A percentile compares a stretch with the other conserved stretches of the same genome.
phyloP scores from a whole-genome alignment of 2,113 vertebrate genomes.

The Dipodomys stephensi region DNA sequence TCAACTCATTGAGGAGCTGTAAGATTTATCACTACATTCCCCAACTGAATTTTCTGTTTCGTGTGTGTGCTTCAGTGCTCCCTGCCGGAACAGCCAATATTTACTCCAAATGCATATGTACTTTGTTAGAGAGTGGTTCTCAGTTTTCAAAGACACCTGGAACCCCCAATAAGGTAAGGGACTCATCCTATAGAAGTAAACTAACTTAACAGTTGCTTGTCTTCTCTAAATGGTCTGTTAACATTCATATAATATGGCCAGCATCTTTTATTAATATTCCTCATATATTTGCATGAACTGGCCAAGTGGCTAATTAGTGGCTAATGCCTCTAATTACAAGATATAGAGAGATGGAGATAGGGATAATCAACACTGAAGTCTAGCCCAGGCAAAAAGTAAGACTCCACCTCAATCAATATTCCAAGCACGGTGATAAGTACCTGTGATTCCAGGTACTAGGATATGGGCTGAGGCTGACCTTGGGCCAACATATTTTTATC shows the following conservation, averaged over 20 bases:
- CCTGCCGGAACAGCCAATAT: neutral
- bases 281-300: neutral
- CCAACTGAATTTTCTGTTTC: slow-evolving; percentile 8
- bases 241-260: neutral
- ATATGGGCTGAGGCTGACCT: too few relatives aligned
- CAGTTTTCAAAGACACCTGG: neutral
- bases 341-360: too few relatives aligned
- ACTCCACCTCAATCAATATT: too few relatives aligned
- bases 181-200: neutral
- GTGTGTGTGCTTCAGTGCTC: neutral
- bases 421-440: too few relatives aligned
- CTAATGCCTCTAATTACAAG: too few relatives aligned
- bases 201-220: neutral
- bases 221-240: neutral
- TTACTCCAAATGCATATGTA: neutral
- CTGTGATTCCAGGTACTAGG: too few relatives aligned
- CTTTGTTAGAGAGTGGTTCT: neutral
- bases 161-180: neutral
- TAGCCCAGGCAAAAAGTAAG: too few relatives aligned
- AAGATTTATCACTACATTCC: slow-evolving; percentile 21
- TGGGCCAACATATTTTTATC: too few relatives aligned
- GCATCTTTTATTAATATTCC: neutral
- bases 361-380: too few relatives aligned
- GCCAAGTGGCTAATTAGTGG: too few relatives aligned
- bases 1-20: slow-evolving; percentile 7